Percentiles rank a stretch among this genome's conserved stretches.
These are phyloP conservation scores for Platanista minor DNA, from an alignment of 2,113 vertebrate genomes.

Conservation along the genomic window DNA sequence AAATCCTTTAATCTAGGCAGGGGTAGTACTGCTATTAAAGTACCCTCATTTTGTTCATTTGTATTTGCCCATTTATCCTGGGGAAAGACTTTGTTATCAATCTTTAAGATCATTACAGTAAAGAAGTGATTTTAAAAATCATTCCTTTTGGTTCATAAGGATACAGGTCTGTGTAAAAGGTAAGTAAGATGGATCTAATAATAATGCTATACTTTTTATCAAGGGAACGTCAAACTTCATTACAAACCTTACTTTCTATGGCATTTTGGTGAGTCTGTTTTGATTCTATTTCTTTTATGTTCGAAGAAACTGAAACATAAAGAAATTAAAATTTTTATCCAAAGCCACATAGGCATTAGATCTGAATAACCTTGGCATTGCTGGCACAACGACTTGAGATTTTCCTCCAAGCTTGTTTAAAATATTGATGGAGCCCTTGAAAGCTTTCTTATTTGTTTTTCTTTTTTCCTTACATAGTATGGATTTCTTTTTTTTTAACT, in stretches of 20 bases:
- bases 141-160: not conserved
- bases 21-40: not conserved
- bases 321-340: slow-evolving; percentile 34
- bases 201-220: not conserved
- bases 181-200: not conserved
- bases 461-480: not conserved
- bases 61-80: not conserved
- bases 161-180: not conserved
- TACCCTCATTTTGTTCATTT: not conserved
- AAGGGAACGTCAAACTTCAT: not conserved
- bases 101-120: not conserved
- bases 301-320: slow-evolving; percentile 22
- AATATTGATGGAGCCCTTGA: slow-evolving; percentile 60
- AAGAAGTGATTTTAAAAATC: not conserved
- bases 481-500: slow-evolving; percentile 48
- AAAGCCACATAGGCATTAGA: not conserved
- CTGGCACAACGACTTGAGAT: not conserved
- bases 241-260: not conserved
- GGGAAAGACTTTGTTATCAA: not conserved
- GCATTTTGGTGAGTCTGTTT: not conserved
- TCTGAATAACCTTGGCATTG: not conserved
- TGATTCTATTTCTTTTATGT: slow-evolving; percentile 32
- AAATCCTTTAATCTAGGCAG: not conserved
- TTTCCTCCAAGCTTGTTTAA: slow-evolving; percentile 25
- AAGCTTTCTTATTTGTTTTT: slow-evolving; percentile 12